Evolutionary conservation across 2,797 vertebrate species (phyloP), one percentile per base, ranked within the genome.

Genomic region (Tamandua tetradactyla): DNA sequence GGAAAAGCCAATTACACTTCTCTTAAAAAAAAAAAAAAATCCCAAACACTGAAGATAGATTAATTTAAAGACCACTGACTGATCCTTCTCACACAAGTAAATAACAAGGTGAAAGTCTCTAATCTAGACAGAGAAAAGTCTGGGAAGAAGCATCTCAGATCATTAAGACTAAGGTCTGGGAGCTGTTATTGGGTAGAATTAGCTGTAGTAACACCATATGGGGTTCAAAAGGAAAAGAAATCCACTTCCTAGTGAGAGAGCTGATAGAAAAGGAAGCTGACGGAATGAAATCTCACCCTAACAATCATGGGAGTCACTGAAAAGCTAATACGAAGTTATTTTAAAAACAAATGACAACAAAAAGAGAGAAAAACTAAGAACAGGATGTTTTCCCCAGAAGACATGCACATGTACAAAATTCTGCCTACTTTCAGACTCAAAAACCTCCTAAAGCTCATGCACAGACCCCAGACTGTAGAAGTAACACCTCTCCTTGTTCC

Each of bases 171-270:
- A 74, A 87, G 9, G 52, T 69, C 62, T 82, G 20, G 68, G 42
- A 15, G 52, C 22, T 55, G 14, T 42, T 75, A 52, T 27, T 25
- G 13, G 68, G 68, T 12, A 87, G 66, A 87, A 87, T 57, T n/a
- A 75, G 68, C 17, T 68, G 23, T 55, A 47, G 27, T 59, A 66
- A 37, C n/a, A 23, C 7, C 11, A 3, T 7, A 18, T 12, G 5
- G 15, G 62, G 23, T 89, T 79, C 84, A 37, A 72, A 85, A 61
- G 64, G 80, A 78, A 47, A 91, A 80, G 66, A 91, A 68, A 85
- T 22, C 18, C 18, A 57, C 55, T 81, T 81, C 40, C 66, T 52
- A 14, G 20, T 78, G 52, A 35, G 62, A 22, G 25, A 35, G 42
- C 52, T 37, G 52, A 82, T 22, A 18, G 52, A 52, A n/a, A 69